Percentiles rank a stretch among this genome's conserved stretches.
These are phyloP conservation scores for Naja naja DNA, from an alignment of 2,113 vertebrate species.

Conservation along the genomic window DNA sequence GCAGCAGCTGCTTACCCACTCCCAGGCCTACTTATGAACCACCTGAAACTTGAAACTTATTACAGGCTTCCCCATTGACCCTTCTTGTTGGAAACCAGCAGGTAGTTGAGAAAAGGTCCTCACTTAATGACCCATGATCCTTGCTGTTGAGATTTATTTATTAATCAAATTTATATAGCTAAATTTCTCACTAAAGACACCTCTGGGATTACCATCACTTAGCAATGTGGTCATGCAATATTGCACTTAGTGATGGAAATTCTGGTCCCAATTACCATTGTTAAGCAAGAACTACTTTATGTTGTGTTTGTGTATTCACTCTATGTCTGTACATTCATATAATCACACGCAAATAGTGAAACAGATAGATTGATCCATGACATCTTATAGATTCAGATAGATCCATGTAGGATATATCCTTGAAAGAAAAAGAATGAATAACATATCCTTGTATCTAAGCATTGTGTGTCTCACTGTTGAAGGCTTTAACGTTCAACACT, in stretches of 20 bases:
- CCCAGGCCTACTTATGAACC: not conserved
- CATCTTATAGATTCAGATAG: not conserved
- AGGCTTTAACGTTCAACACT: not conserved
- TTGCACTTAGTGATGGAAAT: not conserved
- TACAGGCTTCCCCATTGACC: not conserved
- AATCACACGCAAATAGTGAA: not conserved
- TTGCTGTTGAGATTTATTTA: not conserved
- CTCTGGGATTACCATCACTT: not conserved
- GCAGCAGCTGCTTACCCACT: not conserved
- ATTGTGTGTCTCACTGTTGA: not conserved
- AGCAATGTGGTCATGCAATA: not conserved
- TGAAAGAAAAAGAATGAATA: not conserved
- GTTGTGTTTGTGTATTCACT: not conserved
- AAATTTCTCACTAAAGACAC: not conserved
- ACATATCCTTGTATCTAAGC: not conserved
- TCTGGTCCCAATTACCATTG: not conserved
- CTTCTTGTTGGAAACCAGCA: not conserved
- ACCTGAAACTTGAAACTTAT: not conserved
- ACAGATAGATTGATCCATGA: not conserved
- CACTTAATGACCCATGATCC: not conserved
- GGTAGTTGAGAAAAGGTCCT: not conserved
- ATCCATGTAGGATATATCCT: too few species aligned
- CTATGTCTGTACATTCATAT: not conserved
- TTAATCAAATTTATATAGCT: not conserved
- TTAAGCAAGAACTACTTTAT: not conserved